phyloP scores from a whole-genome alignment of 2,888 invertebrate species.

The Trilocha varians region DNA sequence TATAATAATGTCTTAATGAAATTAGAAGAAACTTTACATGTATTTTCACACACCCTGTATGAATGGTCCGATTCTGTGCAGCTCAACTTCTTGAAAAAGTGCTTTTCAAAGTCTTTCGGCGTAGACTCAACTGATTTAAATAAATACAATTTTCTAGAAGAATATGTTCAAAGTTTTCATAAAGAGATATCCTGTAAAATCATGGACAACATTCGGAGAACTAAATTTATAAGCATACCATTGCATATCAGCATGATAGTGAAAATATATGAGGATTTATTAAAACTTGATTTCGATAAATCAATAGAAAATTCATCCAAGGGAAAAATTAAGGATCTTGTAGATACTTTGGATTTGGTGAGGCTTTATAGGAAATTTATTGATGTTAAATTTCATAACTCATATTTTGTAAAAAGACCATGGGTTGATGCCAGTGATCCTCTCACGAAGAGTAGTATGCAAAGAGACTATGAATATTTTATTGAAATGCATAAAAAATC shows the following conservation, averaged over 20 bases:
- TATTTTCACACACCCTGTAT: background rate
- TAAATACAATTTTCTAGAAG: background rate
- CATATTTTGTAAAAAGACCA: too few species aligned
- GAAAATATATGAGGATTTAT: constrained; percentile 12
- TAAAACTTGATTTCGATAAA: constrained; percentile 1
- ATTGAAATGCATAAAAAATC: background rate
- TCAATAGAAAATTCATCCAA: background rate
- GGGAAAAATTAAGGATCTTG: background rate
- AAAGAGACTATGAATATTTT: background rate
- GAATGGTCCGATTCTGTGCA: background rate
- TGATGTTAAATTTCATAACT: background rate
- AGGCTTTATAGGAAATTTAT: background rate
- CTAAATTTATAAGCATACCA: constrained; percentile 14
- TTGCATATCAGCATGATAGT: constrained; percentile 17
- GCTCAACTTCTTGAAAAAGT: background rate
- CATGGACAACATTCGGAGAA: background rate
- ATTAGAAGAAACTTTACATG: background rate
- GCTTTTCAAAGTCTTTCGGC: background rate
- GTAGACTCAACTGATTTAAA: constrained; percentile 1
- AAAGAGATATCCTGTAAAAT: constrained; percentile 5
- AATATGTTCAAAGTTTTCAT: constrained; percentile 7
- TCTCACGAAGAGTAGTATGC: background rate
- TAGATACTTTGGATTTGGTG: background rate
- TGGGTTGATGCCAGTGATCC: background rate
- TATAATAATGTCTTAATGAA: background rate